Base-by-base conservation (phyloP, 1,140 invertebrate species). In the Drosophila mojavensis region DNA sequence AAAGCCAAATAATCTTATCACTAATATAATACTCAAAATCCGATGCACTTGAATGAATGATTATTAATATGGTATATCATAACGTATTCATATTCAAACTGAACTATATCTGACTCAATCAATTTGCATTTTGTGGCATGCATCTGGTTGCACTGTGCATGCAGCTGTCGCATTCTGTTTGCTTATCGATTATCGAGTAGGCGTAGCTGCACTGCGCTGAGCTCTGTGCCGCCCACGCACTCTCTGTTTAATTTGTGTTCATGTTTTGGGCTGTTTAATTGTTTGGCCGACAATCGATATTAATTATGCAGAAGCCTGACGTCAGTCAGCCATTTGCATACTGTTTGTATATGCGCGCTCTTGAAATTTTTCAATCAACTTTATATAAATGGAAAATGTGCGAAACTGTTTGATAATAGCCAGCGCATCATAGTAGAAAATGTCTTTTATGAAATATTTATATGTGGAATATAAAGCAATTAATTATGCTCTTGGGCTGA, bases 241-340 rank as follows among this genome's bases (percentile, higher is more conserved):
- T 48, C 48, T 63, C 47, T 50, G 17, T 66, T 47, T 17, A 62
- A 51, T 33, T 36, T 47, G 41, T 26, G 28, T 45, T 20, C 30
- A 13, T 67, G 55, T 28, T 45, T 48, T 59, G 33, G 61, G 36
- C 33, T 66, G 63, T 72, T 66, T 54, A 72, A 53, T 67, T 72
- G 69, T 47, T 72, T 48, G 33, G 20, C 24, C 54, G 63, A 45
- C 36, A 66, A 24, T 28, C 48, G 63, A 53, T 59, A 59, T 72
- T 60, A 72, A 72, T 66, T 53, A 66, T 59, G 69, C 53, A 65
- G 56, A 65, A n/a, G 43, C 41, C 47, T 33, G 41, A 65, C 41
- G 63, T 65, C 63, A 65, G 9, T 5, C 39, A 17, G 63, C 17
- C 55, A 58, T 78, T 72, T 66, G 28, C 33, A 43, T 41, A 62